Evolutionary conservation across 2,888 invertebrate species (phyloP).

Genomic region (Tenodera sinensis): DNA sequence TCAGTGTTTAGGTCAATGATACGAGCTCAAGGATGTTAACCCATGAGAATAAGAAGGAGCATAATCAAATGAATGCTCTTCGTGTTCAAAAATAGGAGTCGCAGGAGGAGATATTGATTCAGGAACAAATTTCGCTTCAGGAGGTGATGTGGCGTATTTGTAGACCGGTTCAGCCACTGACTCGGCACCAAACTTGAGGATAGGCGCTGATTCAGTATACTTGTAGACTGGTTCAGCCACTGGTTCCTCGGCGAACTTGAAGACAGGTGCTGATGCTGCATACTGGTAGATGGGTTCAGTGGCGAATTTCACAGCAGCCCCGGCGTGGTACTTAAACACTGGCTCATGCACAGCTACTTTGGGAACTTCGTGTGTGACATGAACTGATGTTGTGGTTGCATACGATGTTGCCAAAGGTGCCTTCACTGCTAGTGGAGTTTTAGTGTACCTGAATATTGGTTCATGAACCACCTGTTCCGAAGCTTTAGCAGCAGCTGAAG

Average conservation of each 20-base stretch:
- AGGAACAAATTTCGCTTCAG: background rate
- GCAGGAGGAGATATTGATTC: background rate
- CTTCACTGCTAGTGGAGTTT: background rate
- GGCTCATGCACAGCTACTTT: background rate
- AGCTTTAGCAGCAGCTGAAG: background rate
- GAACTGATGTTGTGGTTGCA: constrained; percentile 6
- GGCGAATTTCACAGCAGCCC: background rate
- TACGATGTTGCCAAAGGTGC: constrained; percentile 17
- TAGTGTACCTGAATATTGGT: background rate
- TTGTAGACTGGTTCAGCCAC: background rate
- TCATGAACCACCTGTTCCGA: background rate
- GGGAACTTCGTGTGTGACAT: background rate
- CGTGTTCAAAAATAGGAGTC: background rate
- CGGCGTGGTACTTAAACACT: background rate
- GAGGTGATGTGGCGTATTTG: background rate
- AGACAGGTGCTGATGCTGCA: background rate
- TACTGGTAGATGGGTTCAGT: background rate
- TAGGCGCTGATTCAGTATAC: background rate
- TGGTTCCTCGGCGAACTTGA: background rate
- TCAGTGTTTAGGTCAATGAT: background rate
- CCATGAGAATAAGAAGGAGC: background rate
- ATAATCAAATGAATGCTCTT: background rate
- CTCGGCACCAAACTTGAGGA: background rate
- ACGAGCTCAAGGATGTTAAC: background rate
- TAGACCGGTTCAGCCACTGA: background rate